A percentile compares a stretch with the other conserved stretches of the same genome.
These are phyloP conservation scores for Chauna torquata DNA, from an alignment of 2,113 vertebrate genomes.

Conservation along the genomic window DNA sequence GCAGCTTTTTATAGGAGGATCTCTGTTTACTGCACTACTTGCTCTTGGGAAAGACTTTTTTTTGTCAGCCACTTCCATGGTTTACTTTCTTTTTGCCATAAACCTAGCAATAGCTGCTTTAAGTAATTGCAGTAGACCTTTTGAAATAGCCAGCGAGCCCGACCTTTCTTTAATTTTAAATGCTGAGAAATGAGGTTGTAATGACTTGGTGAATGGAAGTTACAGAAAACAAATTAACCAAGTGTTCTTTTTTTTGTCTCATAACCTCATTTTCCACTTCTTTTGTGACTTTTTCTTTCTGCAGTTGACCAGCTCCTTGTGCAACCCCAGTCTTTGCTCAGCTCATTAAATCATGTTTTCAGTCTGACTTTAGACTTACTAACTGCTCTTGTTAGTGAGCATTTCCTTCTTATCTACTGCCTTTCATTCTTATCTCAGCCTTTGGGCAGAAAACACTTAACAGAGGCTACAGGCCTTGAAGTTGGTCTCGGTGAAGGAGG, in stretches of 20 bases:
- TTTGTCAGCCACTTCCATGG: neutral
- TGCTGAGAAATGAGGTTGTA: neutral
- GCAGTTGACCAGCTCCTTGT: neutral
- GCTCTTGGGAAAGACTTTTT: neutral
- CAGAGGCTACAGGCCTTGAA: neutral
- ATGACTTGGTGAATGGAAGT: neutral
- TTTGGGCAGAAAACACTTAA: neutral
- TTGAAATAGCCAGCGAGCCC: neutral
- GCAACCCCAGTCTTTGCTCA: neutral
- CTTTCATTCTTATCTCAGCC: conserved; percentile 31
- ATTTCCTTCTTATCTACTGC: conserved; percentile 14
- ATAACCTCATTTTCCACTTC: neutral
- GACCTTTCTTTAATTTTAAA: neutral
- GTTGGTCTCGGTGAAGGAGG: neutral
- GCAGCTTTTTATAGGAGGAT: neutral
- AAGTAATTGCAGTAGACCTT: neutral
- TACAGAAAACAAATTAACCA: neutral
- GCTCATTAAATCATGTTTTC: conserved; percentile 7
- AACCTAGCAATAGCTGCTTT: neutral
- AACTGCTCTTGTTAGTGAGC: neutral
- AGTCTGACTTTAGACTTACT: neutral
- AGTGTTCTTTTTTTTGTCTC: neutral
- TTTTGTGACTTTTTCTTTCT: neutral
- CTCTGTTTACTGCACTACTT: neutral
- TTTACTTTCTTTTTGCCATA: neutral